Conservation (phyloP, 2,888 invertebrate genomes). For the Nasonia oneida region DNA sequence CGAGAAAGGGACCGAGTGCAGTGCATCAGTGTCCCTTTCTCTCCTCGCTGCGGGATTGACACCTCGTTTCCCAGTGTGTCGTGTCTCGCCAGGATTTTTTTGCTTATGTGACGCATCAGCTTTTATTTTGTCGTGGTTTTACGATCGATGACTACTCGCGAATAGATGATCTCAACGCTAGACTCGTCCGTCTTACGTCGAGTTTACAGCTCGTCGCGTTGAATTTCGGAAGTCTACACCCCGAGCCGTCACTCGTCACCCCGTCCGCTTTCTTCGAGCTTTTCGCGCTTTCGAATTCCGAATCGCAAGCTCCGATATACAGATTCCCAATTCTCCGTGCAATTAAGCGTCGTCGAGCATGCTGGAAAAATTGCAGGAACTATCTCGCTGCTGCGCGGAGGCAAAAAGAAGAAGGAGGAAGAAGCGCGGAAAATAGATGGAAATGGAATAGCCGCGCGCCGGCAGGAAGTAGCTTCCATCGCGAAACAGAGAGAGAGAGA, state of each 20-base stretch:
- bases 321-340: conserved; percentile 39
- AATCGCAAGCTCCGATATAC: neutral
- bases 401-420: conserved; percentile 1
- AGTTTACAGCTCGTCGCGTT: neutral
- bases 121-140: neutral
- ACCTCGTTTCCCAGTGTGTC: neutral
- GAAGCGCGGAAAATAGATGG: conserved; percentile 40
- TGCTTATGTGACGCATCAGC: neutral
- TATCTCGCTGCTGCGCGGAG: neutral
- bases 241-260: neutral
- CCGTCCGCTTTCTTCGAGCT: neutral
- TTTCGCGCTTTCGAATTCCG: too few relatives aligned
- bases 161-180: neutral
- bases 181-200: neutral
- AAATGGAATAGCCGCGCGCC: conserved; percentile 44
- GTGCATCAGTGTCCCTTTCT: neutral
- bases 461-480: neutral
- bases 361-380: neutral
- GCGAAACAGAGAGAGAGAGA: neutral
- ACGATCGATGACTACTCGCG: neutral
- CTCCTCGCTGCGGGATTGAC: neutral
- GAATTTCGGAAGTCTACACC: neutral
- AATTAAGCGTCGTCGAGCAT: conserved; percentile 27
- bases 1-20: neutral
- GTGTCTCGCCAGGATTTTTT: neutral